Evolutionary conservation across 2,888 invertebrate genomes (phyloP).

Genomic region (Caenorhabditis uteleia): DNA sequence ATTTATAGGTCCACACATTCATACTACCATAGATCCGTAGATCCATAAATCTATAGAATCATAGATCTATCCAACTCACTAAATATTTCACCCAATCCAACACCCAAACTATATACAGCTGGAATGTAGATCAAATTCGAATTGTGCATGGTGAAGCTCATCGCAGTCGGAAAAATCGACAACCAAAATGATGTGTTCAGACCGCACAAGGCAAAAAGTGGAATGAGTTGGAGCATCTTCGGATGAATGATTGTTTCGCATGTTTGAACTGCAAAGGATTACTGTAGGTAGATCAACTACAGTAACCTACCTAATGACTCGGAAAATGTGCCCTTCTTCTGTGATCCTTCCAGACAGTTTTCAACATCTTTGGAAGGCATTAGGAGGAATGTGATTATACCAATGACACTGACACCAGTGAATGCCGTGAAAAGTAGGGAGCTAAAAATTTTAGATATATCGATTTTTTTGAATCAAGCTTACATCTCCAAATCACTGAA

Average conservation of each 20-base stretch:
- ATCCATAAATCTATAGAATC: no score
- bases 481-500: slow-evolving; percentile 42
- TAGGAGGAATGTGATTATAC: slow-evolving; percentile 33
- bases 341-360: slow-evolving; percentile 36
- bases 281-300: neutral
- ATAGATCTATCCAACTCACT: slow-evolving; percentile 25
- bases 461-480: neutral
- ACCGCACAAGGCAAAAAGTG: slow-evolving; percentile 36
- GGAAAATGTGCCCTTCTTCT: slow-evolving; percentile 15
- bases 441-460: slow-evolving; percentile 7
- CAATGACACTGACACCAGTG: slow-evolving; percentile 22
- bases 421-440: slow-evolving; percentile 34
- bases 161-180: slow-evolving; percentile 46
- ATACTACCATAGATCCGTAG: no score
- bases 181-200: slow-evolving; percentile 45
- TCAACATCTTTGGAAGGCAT: slow-evolving; percentile 41
- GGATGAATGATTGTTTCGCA: slow-evolving; percentile 12
- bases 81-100: slow-evolving; percentile 46
- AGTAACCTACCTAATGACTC: slow-evolving; percentile 10
- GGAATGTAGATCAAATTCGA: slow-evolving; percentile 31
- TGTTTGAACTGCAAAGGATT: slow-evolving; percentile 11
- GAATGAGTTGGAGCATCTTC: slow-evolving; percentile 33
- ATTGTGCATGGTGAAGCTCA: slow-evolving; percentile 45
- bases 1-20: no score
- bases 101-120: slow-evolving; percentile 40